These are phyloP conservation scores for Halisarca cf. caerulea DNA, from an alignment of 37 sponge, comb jelly and placozoan genomes.

Conservation along the genomic window DNA sequence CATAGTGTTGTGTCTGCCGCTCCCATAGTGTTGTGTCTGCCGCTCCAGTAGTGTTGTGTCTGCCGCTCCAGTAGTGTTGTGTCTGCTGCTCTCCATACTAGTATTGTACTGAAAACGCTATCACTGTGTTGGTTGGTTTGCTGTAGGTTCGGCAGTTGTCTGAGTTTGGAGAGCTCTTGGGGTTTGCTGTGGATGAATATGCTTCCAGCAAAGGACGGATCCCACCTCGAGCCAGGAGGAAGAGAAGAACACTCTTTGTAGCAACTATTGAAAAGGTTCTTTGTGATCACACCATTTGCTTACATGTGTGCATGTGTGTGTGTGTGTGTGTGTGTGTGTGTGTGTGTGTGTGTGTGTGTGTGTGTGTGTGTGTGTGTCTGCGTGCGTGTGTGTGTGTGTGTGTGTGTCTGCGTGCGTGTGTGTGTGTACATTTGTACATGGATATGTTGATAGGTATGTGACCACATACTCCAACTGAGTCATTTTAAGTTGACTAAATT, in stretches of 20 bases:
- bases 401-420: too few relatives aligned
- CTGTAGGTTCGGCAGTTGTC: conserved; percentile 78
- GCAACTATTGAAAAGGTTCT: conserved; percentile 97
- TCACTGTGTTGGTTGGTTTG: too few relatives aligned
- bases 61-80: not conserved
- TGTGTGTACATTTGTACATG: too few relatives aligned
- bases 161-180: conserved; percentile 73
- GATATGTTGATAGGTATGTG: too few relatives aligned
- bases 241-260: conserved; percentile 75
- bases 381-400: too few relatives aligned
- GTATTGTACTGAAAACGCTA: too few relatives aligned
- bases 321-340: conserved; percentile 33
- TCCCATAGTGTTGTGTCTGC: not conserved
- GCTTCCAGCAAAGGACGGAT: conserved; percentile 82
- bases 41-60: not conserved
- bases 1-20: conserved; percentile 1
- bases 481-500: too few relatives aligned
- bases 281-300: not conserved
- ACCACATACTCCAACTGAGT: too few relatives aligned
- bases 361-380: too few relatives aligned
- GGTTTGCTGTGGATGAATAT: conserved; percentile 91
- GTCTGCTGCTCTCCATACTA: not conserved
- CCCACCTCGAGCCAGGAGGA: conserved; percentile 79
- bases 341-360: conserved; percentile 18
- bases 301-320: not conserved